Evolutionary conservation across 2,113 vertebrate genomes (phyloP), one percentile per base, ranked within the genome.

Genomic region (Lutjanus erythropterus): DNA sequence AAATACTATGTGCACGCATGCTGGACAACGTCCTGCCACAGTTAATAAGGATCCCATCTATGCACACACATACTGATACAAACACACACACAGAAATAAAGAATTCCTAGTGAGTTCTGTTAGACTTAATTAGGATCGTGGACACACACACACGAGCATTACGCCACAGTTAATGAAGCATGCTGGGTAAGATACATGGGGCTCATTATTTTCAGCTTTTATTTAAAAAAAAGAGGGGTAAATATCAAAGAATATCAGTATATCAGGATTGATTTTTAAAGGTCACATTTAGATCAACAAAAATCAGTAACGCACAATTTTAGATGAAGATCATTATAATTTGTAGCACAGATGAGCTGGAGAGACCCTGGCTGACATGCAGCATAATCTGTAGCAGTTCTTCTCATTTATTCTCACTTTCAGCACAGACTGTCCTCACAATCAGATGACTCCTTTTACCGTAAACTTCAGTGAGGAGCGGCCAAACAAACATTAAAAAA

Each of bases 201-300:
- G 42, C 73, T 86, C 74, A 75, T 88, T 86, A 81, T 86, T 82
- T 74, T 69, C 10, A 14, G 61, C 14, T 66, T 46, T 52, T 14
- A 6, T 50, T 35, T 19, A 4, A n/a, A 71, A 53, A 23, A 25
- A 23, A 16, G 3, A 37, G 9, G 3, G 42, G 14, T 9, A 35
- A 35, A 35, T 5, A 35, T 5, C 33, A 35, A 39, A 39, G 2
- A 39, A 9, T 9, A 39, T n/a, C n/a, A 37, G 35, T 21, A 29
- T 12, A 21, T 73, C 25, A 50, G 6, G 15, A 41, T n/a, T n/a
- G 2, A 31, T 62, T 19, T 52, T n/a, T n/a, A 10, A 15, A 49
- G 10, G 19, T 69, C 11, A 37, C 0, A 21, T 42, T 58, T 9
- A 33, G 1, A 31, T 31, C 25, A 56, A 33, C 27, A 9, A 21